These are phyloP conservation scores for Isotomurus palustris DNA, from an alignment of 2,888 invertebrate species.

Conservation along the genomic window DNA sequence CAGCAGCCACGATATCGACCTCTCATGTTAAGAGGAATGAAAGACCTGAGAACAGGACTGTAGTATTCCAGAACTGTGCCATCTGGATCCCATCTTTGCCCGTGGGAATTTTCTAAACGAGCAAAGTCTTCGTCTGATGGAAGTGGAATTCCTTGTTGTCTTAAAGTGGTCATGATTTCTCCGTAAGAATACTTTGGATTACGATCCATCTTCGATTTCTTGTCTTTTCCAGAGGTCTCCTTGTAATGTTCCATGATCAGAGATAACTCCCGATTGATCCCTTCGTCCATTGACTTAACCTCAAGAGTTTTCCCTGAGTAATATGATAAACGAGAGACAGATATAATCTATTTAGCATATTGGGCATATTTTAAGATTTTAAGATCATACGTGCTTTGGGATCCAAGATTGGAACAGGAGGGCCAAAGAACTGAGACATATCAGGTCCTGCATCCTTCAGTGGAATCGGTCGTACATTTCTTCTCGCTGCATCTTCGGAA, in stretches of 20 bases:
- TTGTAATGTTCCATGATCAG: constrained; percentile 7
- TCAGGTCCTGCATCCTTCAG: no score
- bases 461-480: no score
- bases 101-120: constrained; percentile 12
- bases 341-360: background rate
- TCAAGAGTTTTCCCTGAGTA: background rate
- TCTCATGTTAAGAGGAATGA: constrained; percentile 29
- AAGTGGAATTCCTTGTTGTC: constrained; percentile 13
- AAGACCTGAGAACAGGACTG: constrained; percentile 25
- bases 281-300: constrained; percentile 4
- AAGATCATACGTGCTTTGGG: background rate
- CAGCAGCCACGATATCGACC: constrained; percentile 29
- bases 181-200: background rate
- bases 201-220: background rate
- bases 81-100: constrained; percentile 25
- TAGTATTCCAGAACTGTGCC: constrained; percentile 25
- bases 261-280: constrained; percentile 10
- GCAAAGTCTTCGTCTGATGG: constrained; percentile 23
- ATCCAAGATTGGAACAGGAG: background rate
- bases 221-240: no score
- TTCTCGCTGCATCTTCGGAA: no score
- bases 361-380: background rate
- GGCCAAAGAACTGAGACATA: no score
- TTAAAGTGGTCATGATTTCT: constrained; percentile 13
- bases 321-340: background rate